Percentiles rank a stretch among this genome's conserved stretches.
These are phyloP conservation scores for Smittia sp. DNA, from an alignment of 2,888 invertebrate species.

Conservation along the genomic window DNA sequence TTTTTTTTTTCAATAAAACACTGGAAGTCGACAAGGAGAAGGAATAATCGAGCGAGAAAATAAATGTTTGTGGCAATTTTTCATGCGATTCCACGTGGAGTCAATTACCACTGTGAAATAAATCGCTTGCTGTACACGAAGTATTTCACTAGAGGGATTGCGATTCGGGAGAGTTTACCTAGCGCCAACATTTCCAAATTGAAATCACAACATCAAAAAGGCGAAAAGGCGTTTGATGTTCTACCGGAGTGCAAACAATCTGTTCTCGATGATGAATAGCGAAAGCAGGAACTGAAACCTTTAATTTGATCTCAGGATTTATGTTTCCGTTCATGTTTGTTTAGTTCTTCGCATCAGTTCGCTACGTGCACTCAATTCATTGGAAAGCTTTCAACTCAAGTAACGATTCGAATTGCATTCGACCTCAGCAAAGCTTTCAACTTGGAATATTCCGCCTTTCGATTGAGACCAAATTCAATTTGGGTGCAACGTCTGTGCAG, in stretches of 20 bases:
- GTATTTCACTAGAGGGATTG: neutral
- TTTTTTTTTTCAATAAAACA: neutral
- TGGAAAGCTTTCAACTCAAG: neutral
- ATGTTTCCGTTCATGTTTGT: too few relatives aligned
- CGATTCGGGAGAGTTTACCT: neutral
- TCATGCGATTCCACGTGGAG: neutral
- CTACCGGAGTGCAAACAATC: too few relatives aligned
- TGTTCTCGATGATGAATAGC: too few relatives aligned
- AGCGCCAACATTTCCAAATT: neutral
- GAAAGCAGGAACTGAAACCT: too few relatives aligned
- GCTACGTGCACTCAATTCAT: neutral
- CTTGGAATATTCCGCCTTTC: neutral
- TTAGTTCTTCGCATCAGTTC: too few relatives aligned
- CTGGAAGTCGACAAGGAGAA: neutral
- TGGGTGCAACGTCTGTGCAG: constrained; percentile 18
- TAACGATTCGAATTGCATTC: neutral
- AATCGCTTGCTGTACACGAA: neutral
- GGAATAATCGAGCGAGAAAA: neutral
- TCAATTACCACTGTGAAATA: constrained; percentile 12
- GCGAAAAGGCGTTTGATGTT: neutral
- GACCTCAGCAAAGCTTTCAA: neutral
- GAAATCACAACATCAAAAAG: constrained; percentile 7
- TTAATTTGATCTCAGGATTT: too few relatives aligned
- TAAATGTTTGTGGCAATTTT: constrained; percentile 23
- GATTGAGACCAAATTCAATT: neutral